Conservation (phyloP, 2,888 invertebrate genomes). For the Andrena fulva region DNA sequence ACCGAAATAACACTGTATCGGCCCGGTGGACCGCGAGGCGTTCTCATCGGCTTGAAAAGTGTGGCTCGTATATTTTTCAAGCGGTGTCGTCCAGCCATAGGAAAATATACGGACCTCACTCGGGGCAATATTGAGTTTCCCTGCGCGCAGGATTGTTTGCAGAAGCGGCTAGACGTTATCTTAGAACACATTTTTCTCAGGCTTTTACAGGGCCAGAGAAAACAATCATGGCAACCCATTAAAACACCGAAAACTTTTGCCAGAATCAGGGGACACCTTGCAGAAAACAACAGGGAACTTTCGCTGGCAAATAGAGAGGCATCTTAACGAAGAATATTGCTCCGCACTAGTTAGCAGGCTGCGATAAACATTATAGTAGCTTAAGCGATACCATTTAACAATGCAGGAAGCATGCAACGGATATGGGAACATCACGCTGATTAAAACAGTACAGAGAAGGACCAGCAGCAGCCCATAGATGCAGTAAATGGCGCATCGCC, state of each 20-base stretch:
- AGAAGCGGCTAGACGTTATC: slow-evolving; percentile 39
- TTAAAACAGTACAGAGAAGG: slow-evolving; percentile 47
- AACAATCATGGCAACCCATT: slow-evolving; percentile 32
- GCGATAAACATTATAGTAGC: not conserved
- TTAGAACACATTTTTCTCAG: slow-evolving; percentile 51
- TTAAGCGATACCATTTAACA: slow-evolving; percentile 71
- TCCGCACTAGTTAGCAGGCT: not conserved
- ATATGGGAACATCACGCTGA: slow-evolving; percentile 71
- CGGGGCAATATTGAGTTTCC: slow-evolving; percentile 72
- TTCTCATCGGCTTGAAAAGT: slow-evolving; percentile 66
- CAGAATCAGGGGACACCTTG: not conserved
- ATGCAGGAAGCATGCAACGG: slow-evolving; percentile 76
- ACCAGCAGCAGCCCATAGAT: slow-evolving; percentile 8
- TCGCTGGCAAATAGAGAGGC: not conserved
- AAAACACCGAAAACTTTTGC: not conserved
- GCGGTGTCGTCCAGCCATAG: slow-evolving; percentile 69
- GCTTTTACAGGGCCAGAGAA: slow-evolving; percentile 20
- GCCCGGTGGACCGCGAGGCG: slow-evolving; percentile 13
- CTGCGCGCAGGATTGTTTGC: slow-evolving; percentile 50
- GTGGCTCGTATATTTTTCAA: slow-evolving; percentile 71
- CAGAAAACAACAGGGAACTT: not conserved
- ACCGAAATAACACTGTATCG: slow-evolving; percentile 55
- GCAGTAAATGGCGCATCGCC: slow-evolving; percentile 18
- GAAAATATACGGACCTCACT: slow-evolving; percentile 72
- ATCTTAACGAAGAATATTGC: not conserved